These are phyloP conservation scores for Tylochromis polylepis DNA, from an alignment of 2,113 vertebrate species.

Conservation along the genomic window DNA sequence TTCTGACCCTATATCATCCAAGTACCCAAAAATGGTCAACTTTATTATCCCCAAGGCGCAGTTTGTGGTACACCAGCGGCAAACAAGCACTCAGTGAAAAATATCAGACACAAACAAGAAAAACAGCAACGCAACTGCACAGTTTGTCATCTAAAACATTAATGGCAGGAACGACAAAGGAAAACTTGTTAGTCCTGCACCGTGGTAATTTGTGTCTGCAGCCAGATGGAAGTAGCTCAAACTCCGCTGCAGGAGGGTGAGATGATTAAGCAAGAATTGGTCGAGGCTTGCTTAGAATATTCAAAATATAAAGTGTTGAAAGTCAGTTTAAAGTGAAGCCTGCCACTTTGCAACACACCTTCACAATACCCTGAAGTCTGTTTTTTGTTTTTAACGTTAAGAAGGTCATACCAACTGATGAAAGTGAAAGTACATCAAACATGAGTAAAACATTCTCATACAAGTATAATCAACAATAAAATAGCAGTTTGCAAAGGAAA, in stretches of 20 bases:
- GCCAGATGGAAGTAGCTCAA: neutral
- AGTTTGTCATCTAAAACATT: neutral
- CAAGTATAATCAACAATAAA: neutral
- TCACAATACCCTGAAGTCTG: neutral
- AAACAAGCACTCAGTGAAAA: neutral
- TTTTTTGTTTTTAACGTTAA: neutral
- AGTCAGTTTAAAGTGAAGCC: no score
- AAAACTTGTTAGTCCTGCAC: neutral
- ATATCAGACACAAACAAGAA: neutral
- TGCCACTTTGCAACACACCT: neutral
- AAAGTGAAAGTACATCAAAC: neutral
- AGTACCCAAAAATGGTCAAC: neutral
- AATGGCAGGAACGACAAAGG: neutral
- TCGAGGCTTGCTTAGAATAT: neutral
- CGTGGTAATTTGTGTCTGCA: neutral
- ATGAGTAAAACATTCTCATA: neutral
- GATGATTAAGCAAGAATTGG: neutral
- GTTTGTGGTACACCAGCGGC: neutral
- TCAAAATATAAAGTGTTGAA: neutral
- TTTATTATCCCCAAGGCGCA: neutral
- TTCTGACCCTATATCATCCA: neutral
- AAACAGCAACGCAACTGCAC: neutral
- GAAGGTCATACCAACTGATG: neutral
- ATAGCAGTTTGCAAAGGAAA: no score
- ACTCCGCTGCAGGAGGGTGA: rapidly evolving